These are phyloP conservation scores for Sabellastarte sp. DNA, from an alignment of 2,888 invertebrate genomes.

Conservation along the genomic window DNA sequence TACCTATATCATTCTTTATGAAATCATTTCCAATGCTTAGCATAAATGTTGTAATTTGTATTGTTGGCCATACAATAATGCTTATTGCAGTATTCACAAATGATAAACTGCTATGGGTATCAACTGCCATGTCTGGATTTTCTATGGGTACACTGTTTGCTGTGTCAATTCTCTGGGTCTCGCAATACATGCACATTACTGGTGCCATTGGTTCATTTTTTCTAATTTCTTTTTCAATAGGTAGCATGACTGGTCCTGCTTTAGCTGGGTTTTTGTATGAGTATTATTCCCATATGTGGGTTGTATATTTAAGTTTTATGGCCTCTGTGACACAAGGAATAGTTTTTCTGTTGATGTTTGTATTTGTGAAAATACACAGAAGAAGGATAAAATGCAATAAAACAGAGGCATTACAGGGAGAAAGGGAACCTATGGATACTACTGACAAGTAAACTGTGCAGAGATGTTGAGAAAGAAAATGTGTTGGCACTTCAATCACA, in stretches of 20 bases:
- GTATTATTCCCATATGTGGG: not conserved
- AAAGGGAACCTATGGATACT: no score
- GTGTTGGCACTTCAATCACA: no score
- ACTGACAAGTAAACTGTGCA: no score
- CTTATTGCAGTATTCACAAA: not conserved
- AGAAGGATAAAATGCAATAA: no score
- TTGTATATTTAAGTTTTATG: not conserved
- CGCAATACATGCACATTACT: not conserved
- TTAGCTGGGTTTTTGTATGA: not conserved
- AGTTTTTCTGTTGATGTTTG: not conserved
- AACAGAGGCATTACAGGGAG: no score
- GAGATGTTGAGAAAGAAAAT: no score
- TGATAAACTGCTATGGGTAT: no score
- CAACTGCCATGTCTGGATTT: not conserved
- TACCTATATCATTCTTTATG: not conserved
- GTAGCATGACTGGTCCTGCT: not conserved
- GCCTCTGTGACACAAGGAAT: not conserved
- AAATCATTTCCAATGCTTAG: not conserved
- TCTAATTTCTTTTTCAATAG: not conserved
- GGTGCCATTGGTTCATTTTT: not conserved
- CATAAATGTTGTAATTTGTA: not conserved
- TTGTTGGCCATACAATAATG: not conserved
- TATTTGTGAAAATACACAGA: no score
- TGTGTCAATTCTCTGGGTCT: not conserved
- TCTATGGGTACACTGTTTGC: not conserved